Percentiles rank a stretch among this genome's conserved stretches.
Conservation (phyloP, 2,797 vertebrate genomes). For the Hypotaenidia philippensis region DNA sequence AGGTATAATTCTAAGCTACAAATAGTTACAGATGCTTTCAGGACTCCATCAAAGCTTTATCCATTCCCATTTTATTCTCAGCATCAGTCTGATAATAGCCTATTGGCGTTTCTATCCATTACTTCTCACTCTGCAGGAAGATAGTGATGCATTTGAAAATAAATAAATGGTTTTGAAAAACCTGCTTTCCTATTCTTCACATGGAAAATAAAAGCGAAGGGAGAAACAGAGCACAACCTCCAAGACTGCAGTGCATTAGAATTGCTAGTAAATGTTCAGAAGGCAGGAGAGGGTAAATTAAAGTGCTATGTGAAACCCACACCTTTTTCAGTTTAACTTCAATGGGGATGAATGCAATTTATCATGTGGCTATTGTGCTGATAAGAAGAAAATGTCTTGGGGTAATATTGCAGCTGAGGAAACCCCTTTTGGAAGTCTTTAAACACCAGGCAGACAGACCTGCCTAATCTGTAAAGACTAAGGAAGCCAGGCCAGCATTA, state of each 20-base stretch:
- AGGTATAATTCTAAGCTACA: neutral
- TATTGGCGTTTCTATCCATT: conserved; percentile 17
- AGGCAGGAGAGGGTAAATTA: neutral
- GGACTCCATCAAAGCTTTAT: conserved; percentile 39
- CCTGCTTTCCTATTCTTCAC: neutral
- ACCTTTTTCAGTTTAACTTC: neutral
- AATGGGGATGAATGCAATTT: neutral
- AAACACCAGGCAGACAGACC: neutral
- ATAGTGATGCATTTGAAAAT: conserved; percentile 18
- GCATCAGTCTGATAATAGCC: neutral
- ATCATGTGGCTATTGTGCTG: neutral
- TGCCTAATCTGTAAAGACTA: neutral
- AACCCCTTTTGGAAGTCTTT: neutral
- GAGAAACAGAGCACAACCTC: neutral
- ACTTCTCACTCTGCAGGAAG: conserved; percentile 13
- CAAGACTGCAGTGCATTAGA: neutral
- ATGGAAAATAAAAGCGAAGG: conserved; percentile 32
- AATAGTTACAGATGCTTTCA: conserved; percentile 16
- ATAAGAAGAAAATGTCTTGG: neutral
- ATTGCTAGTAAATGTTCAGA: neutral
- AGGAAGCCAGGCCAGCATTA: neutral
- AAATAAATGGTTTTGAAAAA: conserved; percentile 37
- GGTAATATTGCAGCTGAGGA: neutral
- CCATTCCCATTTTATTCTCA: conserved; percentile 22
- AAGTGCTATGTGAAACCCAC: neutral